These are phyloP conservation scores for Caloenas nicobarica DNA, from an alignment of 2,113 vertebrate species.

Conservation along the genomic window DNA sequence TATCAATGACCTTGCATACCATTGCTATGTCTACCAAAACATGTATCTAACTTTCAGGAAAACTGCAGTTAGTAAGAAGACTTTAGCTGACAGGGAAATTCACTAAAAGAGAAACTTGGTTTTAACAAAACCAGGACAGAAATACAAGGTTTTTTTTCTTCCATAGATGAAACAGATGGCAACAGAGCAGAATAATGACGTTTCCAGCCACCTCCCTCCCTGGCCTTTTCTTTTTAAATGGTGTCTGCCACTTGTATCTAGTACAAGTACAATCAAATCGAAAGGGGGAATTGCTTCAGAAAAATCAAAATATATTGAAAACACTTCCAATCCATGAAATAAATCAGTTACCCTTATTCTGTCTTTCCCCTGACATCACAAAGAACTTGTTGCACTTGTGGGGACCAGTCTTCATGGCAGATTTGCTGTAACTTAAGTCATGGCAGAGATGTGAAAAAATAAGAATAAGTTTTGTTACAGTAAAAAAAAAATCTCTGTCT, in stretches of 20 bases:
- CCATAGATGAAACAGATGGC: constrained; percentile 5
- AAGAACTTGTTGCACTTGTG: neutral
- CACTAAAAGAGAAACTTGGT: too few relatives aligned
- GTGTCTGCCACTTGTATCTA: neutral
- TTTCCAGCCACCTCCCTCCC: neutral
- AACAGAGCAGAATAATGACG: constrained; percentile 36
- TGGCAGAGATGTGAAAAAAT: neutral
- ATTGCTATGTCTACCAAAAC: too few relatives aligned
- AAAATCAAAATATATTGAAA: constrained; percentile 48
- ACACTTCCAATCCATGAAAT: constrained; percentile 1
- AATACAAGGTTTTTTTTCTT: constrained; percentile 23
- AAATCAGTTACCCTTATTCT: constrained; percentile 18
- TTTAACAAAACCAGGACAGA: too few relatives aligned
- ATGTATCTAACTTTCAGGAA: too few relatives aligned
- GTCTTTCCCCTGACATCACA: neutral
- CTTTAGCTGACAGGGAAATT: too few relatives aligned
- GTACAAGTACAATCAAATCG: constrained; percentile 33
- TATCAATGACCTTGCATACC: too few relatives aligned
- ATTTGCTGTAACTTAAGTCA: neutral
- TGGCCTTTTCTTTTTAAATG: neutral
- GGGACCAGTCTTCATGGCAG: neutral
- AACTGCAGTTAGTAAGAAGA: too few relatives aligned
- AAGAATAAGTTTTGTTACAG: neutral
- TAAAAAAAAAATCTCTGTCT: neutral
- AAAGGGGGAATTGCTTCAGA: neutral